Base-by-base conservation (phyloP, 1,140 invertebrate genomes). In the Glomeris maerens region DNA sequence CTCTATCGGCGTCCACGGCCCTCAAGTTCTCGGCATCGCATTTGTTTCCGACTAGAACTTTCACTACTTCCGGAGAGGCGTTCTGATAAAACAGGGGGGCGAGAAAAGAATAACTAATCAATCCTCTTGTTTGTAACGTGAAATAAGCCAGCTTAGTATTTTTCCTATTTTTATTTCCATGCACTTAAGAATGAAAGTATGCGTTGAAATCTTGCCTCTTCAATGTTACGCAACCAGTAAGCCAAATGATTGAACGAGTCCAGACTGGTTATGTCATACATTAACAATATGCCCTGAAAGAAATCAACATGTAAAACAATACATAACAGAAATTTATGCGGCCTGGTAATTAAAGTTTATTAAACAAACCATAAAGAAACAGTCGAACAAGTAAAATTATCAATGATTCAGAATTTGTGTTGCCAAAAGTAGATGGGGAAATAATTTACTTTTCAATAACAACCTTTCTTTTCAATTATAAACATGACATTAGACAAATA, bases 181-280 rank as follows among this genome's bases (percentile, higher is more conserved):
- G 52, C 27, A 31, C 14, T 28, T 21, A 41, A 14, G 14, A 54
- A 45, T 45, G 3, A 52, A 42, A 36, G 29, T 44, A 54, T 31
- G 52, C 28, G 48, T 26, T 29, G 26, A 52, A 46, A 45, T 36
- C 46, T 66, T 69, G 84, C 82, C 70, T 85, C 83, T 73, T 87
- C 79, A 54, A 88, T 86, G 67, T 86, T 87, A 62, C 81, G 73
- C 28, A 88, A 73, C 84, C 84, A 89, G 60, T 87, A 87, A 1
- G 81, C 81, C 41, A 88, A 67, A 69, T 87, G 82, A 65, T 87
- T 84, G 64, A 87, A 89, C 25, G 83, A 86, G 60, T 87, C 83
- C 58, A 85, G 69, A 63, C 82, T 87, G 20, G 83, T 86, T 25
- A 87, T 82, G 60, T 89, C 84, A 62, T 88, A 88, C 76, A 89